Evolutionary conservation across 2,113 vertebrate species (phyloP).

Genomic region (Galemys pyrenaicus): DNA sequence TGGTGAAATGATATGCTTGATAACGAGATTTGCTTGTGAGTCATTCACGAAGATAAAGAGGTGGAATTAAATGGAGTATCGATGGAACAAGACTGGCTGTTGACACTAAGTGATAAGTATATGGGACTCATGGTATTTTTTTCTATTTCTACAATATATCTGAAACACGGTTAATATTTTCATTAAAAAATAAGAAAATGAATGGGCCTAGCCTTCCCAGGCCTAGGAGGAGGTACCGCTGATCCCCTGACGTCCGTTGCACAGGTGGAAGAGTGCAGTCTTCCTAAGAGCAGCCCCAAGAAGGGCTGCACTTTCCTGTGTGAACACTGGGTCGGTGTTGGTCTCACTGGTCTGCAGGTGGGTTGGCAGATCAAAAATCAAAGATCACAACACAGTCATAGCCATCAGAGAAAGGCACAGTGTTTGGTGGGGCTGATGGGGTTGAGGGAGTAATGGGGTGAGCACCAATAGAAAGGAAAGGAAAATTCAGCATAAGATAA

Average conservation of each 20-base stretch:
- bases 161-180: slow-evolving; percentile 13
- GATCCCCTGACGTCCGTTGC: background rate
- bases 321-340: accelerated
- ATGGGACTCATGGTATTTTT: background rate
- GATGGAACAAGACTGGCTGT: background rate
- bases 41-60: background rate
- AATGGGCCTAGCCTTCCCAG: background rate
- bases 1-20: background rate
- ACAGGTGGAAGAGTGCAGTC: background rate
- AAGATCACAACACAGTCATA: background rate
- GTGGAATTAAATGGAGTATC: background rate
- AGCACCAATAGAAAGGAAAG: background rate
- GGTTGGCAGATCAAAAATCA: background rate
- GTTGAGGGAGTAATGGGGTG: background rate
- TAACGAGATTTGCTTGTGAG: background rate
- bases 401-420: background rate
- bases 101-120: background rate
- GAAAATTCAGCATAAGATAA: background rate
- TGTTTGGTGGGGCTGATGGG: accelerated
- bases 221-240: background rate
- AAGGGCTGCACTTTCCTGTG: background rate
- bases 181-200: background rate
- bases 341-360: background rate
- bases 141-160: background rate
- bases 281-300: background rate